Base-by-base conservation (phyloP, 92 coral and sea anemone species). In the Heteractis magnifica region DNA sequence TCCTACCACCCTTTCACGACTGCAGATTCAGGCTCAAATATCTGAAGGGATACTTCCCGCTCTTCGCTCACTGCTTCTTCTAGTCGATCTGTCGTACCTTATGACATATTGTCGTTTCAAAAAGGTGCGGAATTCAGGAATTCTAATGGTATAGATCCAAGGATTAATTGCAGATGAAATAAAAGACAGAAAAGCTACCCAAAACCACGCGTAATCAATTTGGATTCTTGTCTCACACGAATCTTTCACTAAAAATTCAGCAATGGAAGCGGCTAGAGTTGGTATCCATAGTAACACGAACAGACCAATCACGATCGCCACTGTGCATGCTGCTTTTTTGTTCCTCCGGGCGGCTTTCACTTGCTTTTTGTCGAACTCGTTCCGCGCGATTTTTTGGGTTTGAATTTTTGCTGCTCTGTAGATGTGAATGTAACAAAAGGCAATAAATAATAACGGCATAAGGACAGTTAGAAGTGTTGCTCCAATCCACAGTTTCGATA, bases 231-330 rank as follows among this genome's bases (percentile, higher is more conserved):
- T 52, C 71, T 50, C 79, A 68, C 95, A 92, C 4, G 91, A 77
- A 72, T 85, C 84, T 19, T 71, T 34, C 56, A 88, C 85, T 65
- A 82, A 52, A 4, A 93, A 20, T 48, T 93, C 97, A 7, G 85
- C 86, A 51, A 87, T 81, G 12, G 94, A 93, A 3, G 91, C 87
- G 20, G 81, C 86, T 6, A 93, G 83, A 6, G 91, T 90, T 20
- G 97, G 97, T 65, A 86, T 62, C 94, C 94, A 93, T 79, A 90
- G 75, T 12, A 88, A 51, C 48, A 93, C 92, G 80, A 93, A 90
- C 52, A 90, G 78, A 16, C 85, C 75, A 71, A 90, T 87, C 75
- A 93, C 87, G 71, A 93, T 88, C 15, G 87, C 97, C 21, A 91
- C 94, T 1, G 97, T 93, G 34, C 76, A 84, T 21, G 97, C 94